Evolutionary conservation across 2,113 vertebrate species (phyloP).

Genomic region (Speoplatyrhinus poulsoni): DNA sequence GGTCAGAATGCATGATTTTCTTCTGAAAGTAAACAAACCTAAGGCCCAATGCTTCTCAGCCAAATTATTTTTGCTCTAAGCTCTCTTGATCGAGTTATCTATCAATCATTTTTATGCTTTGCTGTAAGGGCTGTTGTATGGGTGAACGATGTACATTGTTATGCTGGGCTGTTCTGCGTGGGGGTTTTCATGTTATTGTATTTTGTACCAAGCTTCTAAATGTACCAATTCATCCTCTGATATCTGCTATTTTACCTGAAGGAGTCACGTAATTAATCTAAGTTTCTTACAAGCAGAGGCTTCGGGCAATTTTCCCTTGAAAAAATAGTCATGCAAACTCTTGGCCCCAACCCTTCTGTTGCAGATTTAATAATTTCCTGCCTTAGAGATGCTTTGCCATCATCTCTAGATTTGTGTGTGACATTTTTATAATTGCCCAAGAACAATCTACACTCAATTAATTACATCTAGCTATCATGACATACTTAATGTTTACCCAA

Average conservation of each 20-base stretch:
- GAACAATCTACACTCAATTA: neutral
- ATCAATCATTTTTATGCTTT: slow-evolving; percentile 59
- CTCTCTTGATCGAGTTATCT: slow-evolving; percentile 80
- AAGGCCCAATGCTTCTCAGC: slow-evolving; percentile 50
- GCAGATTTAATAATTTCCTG: neutral
- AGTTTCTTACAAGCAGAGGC: neutral
- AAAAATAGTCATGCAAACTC: neutral
- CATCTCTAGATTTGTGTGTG: neutral
- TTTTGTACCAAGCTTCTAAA: slow-evolving; percentile 15
- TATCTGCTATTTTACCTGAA: neutral
- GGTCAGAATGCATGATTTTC: slow-evolving; percentile 66
- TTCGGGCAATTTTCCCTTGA: neutral
- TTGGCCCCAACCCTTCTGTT: neutral
- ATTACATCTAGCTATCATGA: neutral
- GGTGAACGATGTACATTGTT: slow-evolving; percentile 32
- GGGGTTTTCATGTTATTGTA: neutral
- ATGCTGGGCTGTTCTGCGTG: slow-evolving; percentile 13
- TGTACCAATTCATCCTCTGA: slow-evolving; percentile 16
- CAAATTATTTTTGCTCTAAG: slow-evolving; percentile 51
- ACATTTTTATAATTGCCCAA: neutral
- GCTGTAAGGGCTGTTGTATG: slow-evolving; percentile 43
- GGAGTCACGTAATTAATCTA: neutral
- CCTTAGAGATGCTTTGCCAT: neutral
- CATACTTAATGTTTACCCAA: too few species aligned
- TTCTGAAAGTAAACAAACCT: slow-evolving; percentile 9